Evolutionary conservation across 2,113 vertebrate species (phyloP), one percentile per base, ranked within the genome.

Genomic region (Australoheros scitulus): DNA sequence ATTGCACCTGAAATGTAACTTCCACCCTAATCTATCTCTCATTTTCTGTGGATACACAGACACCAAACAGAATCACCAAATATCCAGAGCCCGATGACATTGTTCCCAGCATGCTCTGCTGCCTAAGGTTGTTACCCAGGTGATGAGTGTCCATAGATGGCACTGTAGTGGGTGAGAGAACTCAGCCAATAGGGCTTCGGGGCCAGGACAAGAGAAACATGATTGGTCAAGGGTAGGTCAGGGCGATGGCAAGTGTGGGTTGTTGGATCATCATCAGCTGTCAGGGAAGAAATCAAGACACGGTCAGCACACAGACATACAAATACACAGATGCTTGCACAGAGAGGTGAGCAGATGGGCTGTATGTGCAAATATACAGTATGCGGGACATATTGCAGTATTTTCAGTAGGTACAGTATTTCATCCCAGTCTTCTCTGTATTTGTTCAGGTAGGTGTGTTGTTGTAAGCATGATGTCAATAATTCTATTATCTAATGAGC

Each of bases 111-210:
- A 65, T 91, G 90, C 88, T 87, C 84, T 72, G 89, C 83, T 91
- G 94, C 91, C 87, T 61, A 80, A 84, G 90, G 92, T 93, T 76
- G 85, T 92, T 91, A 86, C 88, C 77, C 90, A 94, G 93, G 93
- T 94, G 92, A 93, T 88, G 85, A 84, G 81, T 38, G 68, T 79
- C 88, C 92, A 87, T 93, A 94, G 88, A 94, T 94, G 92, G 90
- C 90, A 86, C 58, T 80, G 87, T 82, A 81, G 88, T 89, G 91
- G 90, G 88, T 92, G 91, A 93, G 80, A 88, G 89, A 91, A 87
- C 80, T 85, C 88, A 90, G 86, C 92, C 91, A 94, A 92, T 93
- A 55, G 70, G 87, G 79, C 81, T 80, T 59, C 38, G 5, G 77
- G 80, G 79, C 84, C 79, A 61, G 82, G 61, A 87, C 86, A 85